Conservation (phyloP, 2,113 vertebrate species). For the Ibidorhyncha struthersii region DNA sequence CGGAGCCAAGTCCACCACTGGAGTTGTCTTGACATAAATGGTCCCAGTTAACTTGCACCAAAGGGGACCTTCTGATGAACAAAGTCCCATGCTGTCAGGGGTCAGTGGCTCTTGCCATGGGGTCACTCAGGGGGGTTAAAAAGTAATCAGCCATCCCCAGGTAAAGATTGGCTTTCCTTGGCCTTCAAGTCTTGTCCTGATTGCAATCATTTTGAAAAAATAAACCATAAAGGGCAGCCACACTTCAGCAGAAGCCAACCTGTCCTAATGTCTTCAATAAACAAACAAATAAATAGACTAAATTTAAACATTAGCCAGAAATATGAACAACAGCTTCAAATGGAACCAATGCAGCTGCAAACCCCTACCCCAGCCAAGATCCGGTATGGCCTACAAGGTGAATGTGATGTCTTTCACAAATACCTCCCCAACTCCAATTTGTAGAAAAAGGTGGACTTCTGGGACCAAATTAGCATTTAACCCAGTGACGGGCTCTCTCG, state of each 20-base stretch:
- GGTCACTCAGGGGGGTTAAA: not conserved
- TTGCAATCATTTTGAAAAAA: not conserved
- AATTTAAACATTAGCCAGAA: not conserved
- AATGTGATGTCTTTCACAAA: not conserved
- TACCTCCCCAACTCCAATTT: not conserved
- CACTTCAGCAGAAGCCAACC: not conserved
- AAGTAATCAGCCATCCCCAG: not conserved
- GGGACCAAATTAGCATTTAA: not conserved
- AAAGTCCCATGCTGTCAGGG: accelerated
- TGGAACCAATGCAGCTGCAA: not conserved
- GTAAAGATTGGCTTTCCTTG: not conserved
- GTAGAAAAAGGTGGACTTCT: not conserved
- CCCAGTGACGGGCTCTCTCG: not conserved
- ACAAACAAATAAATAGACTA: not conserved
- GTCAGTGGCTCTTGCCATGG: not conserved
- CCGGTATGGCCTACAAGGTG: not conserved
- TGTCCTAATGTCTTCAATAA: not conserved
- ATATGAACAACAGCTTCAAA: not conserved
- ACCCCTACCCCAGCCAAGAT: not conserved
- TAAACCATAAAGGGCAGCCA: not conserved
- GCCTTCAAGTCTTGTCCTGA: not conserved
- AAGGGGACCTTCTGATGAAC: not conserved
- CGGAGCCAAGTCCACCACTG: not conserved
- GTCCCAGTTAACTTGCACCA: not conserved
- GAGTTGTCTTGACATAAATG: not conserved